Percentiles rank a stretch among this genome's conserved stretches.
These are phyloP conservation scores for Pelecanus crispus DNA, from an alignment of 2,113 vertebrate genomes.

Conservation along the genomic window DNA sequence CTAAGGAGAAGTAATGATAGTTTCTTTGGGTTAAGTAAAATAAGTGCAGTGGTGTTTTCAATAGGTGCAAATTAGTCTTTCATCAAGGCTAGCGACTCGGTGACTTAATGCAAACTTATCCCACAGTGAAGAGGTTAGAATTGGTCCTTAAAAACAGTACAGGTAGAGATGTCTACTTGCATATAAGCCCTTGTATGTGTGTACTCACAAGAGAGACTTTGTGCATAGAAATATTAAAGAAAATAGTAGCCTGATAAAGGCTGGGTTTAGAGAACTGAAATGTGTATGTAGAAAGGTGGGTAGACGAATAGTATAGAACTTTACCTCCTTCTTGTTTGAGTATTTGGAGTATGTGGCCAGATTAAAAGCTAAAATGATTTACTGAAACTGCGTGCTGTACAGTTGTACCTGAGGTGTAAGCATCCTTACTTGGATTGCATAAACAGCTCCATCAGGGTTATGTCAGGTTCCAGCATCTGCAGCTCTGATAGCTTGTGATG, in stretches of 20 bases:
- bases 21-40: background rate
- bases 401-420: background rate
- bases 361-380: background rate
- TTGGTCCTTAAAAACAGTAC: background rate
- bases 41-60: background rate
- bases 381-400: background rate
- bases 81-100: accelerated
- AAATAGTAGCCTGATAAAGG: background rate
- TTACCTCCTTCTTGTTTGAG: background rate
- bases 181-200: background rate
- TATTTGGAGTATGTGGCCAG: background rate
- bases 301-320: background rate
- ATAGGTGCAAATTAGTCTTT: background rate
- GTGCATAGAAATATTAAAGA: background rate
- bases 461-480: background rate
- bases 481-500: background rate
- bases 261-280: background rate
- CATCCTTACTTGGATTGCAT: background rate
- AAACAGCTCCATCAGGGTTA: background rate
- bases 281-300: background rate
- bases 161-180: background rate
- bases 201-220: background rate
- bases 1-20: background rate
- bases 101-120: background rate
- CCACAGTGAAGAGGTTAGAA: background rate